Conservation (phyloP, 2,888 invertebrate genomes). For the Lumbricus terrestris region DNA sequence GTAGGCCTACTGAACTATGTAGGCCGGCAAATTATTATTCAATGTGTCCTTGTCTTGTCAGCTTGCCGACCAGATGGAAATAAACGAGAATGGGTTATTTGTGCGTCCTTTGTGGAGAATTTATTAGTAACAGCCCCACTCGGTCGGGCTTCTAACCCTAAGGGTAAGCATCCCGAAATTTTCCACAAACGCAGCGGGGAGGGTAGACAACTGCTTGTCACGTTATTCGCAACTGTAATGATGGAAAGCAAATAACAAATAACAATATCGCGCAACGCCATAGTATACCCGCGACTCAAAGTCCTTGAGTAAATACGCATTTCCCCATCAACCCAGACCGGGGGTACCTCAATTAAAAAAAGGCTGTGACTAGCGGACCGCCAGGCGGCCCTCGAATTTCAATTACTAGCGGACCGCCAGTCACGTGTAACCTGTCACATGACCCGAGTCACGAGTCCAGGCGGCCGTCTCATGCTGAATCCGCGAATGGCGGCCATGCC, state of each 20-base stretch:
- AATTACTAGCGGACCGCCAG: too few species aligned
- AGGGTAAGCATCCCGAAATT: not conserved
- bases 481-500: too few species aligned
- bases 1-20: too few species aligned
- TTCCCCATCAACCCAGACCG: not conserved
- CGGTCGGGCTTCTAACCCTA: not conserved
- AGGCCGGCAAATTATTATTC: too few species aligned
- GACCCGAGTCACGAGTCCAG: too few species aligned
- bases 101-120: not conserved
- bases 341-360: not conserved
- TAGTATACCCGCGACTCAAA: slow-evolving; percentile 3
- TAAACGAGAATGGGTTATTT: not conserved
- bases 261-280: too few species aligned
- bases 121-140: not conserved
- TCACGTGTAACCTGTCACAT: too few species aligned
- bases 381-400: too few species aligned
- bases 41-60: not conserved
- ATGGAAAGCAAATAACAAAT: not conserved
- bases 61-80: not conserved
- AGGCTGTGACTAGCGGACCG: too few species aligned
- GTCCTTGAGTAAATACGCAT: not conserved
- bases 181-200: not conserved
- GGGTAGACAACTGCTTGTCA: not conserved
- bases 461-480: too few species aligned
- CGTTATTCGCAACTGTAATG: not conserved